Conservation (phyloP, 2,888 invertebrate genomes). For the Drosophila leonis region DNA sequence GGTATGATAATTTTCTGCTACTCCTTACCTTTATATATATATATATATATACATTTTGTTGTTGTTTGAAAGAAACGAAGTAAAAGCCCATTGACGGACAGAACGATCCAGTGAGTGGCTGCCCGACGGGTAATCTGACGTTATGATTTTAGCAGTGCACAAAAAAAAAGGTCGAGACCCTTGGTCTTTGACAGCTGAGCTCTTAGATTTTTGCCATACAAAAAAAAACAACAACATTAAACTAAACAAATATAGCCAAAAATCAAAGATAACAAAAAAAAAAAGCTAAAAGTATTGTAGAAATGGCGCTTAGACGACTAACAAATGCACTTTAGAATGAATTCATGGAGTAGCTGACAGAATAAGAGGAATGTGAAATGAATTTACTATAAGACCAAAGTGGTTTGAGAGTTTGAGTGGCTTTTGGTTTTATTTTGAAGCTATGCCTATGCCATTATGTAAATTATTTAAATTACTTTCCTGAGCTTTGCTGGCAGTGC, state of each 20-base stretch:
- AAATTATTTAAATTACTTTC: neutral
- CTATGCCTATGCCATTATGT: neutral
- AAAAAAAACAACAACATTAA: neutral
- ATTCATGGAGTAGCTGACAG: neutral
- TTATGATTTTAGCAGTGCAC: slow-evolving; percentile 50
- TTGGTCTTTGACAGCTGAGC: slow-evolving; percentile 65
- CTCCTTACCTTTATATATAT: slow-evolving; percentile 13
- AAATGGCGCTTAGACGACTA: neutral
- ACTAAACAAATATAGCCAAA: slow-evolving; percentile 7
- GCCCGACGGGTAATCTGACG: slow-evolving; percentile 33
- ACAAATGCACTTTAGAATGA: neutral
- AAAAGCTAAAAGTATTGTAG: no score
- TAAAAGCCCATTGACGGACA: slow-evolving; percentile 64
- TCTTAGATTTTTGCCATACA: slow-evolving; percentile 17
- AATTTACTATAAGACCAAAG: neutral
- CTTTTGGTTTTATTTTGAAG: neutral
- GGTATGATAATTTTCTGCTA: slow-evolving; percentile 57
- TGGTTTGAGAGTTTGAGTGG: neutral
- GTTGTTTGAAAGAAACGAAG: slow-evolving; percentile 22
- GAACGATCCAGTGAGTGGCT: slow-evolving; percentile 45
- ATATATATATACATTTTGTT: slow-evolving; percentile 5
- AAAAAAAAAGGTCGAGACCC: slow-evolving; percentile 19
- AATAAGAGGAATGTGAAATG: neutral
- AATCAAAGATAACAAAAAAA: neutral
- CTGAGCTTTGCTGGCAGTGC: neutral